Evolutionary conservation across 2,888 invertebrate genomes (phyloP).

Genomic region (Diaprepes abbreviatus): DNA sequence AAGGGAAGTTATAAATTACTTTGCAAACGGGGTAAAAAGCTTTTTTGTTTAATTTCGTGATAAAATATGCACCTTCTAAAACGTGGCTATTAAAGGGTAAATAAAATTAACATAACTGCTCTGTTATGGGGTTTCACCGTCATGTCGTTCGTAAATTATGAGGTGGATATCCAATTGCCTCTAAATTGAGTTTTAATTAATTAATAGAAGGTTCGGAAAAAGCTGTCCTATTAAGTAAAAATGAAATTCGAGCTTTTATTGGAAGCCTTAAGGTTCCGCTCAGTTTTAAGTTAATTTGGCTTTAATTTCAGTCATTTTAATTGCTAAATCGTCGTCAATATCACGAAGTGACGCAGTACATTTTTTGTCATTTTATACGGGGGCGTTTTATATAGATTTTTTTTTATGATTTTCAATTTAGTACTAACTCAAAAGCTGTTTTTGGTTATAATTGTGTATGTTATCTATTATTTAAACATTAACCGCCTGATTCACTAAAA

Average conservation of each 20-base stretch:
- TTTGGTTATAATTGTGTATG: too few relatives aligned
- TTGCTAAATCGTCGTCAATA: too few relatives aligned
- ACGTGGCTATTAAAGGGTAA: slow-evolving; percentile 41
- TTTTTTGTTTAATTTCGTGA: slow-evolving; percentile 26
- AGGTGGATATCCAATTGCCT: slow-evolving; percentile 26
- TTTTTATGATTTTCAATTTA: too few relatives aligned
- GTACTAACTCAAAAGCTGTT: too few relatives aligned
- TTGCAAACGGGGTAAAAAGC: slow-evolving; percentile 30
- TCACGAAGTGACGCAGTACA: too few relatives aligned
- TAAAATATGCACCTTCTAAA: slow-evolving; percentile 33
- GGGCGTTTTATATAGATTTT: too few relatives aligned
- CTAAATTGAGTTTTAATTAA: slow-evolving; percentile 39
- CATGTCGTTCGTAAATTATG: slow-evolving; percentile 32
- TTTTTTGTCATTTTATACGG: too few relatives aligned
- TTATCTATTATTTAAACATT: too few relatives aligned
- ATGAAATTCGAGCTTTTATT: neutral
- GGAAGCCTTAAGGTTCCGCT: neutral
- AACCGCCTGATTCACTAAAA: too few relatives aligned
- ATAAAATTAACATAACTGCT: slow-evolving; percentile 47
- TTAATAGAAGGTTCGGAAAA: slow-evolving; percentile 24
- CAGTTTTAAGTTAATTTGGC: neutral
- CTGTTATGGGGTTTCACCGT: slow-evolving; percentile 31
- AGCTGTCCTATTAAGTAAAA: slow-evolving; percentile 4
- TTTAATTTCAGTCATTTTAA: neutral
- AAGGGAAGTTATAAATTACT: slow-evolving; percentile 32